Percentiles rank a stretch among this genome's conserved stretches.
Conservation (phyloP, 2,888 invertebrate genomes). For the Ceramica pisi region DNA sequence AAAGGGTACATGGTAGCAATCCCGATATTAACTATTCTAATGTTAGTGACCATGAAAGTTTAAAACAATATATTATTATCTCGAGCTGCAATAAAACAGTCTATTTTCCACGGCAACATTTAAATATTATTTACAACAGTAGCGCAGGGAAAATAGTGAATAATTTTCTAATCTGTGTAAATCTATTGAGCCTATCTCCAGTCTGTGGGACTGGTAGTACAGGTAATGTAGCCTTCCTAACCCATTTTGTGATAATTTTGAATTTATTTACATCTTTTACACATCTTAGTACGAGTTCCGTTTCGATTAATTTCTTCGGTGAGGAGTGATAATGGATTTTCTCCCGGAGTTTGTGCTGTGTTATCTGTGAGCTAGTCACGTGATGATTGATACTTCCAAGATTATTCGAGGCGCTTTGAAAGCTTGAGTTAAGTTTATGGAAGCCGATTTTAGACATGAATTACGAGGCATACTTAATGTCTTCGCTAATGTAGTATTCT, state of each 20-base stretch:
- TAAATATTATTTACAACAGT: slow-evolving; percentile 62
- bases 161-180: slow-evolving; percentile 70
- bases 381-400: slow-evolving; percentile 51
- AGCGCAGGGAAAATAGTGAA: slow-evolving; percentile 63
- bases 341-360: slow-evolving; percentile 42
- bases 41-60: no score
- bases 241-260: slow-evolving; percentile 66
- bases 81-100: slow-evolving; percentile 45
- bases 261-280: slow-evolving; percentile 71
- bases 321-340: slow-evolving; percentile 53
- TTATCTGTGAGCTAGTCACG: slow-evolving; percentile 32
- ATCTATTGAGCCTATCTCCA: slow-evolving; percentile 45
- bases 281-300: slow-evolving; percentile 52
- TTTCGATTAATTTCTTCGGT: slow-evolving; percentile 53
- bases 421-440: slow-evolving; percentile 33
- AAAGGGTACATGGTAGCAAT: no score
- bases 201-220: slow-evolving; percentile 52
- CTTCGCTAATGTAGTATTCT: neutral
- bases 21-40: no score
- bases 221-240: slow-evolving; percentile 55
- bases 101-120: slow-evolving; percentile 53
- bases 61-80: no score
- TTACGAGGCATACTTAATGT: neutral
- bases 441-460: slow-evolving; percentile 12
- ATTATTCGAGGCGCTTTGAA: slow-evolving; percentile 41